Percentiles rank a stretch among this genome's conserved stretches.
Evolutionary conservation across 1,140 invertebrate genomes (phyloP).

Genomic region (Semibalanus balanoides): DNA sequence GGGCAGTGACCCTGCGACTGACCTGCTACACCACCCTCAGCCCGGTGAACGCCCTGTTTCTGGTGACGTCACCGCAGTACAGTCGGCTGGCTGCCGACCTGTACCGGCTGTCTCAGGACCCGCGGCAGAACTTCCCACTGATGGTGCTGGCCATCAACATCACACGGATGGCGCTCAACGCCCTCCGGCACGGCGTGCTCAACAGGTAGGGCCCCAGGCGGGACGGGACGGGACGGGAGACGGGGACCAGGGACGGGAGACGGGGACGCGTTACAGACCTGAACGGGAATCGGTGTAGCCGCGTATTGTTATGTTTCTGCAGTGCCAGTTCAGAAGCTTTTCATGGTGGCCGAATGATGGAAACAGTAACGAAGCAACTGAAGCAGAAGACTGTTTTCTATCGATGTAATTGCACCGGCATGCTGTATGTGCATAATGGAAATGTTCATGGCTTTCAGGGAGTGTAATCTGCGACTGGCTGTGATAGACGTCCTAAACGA

Average conservation of each 20-base stretch:
- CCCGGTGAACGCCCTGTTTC: conserved; percentile 36
- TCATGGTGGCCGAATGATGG: no score
- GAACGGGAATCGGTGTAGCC: no score
- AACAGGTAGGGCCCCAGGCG: conserved; percentile 33
- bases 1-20: conserved; percentile 42
- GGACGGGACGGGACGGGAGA: background rate
- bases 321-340: no score
- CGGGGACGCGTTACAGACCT: no score
- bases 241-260: background rate
- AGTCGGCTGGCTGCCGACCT: conserved; percentile 33
- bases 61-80: conserved; percentile 30
- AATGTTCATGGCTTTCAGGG: conserved; percentile 30
- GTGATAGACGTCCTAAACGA: conserved; percentile 36
- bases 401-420: no score
- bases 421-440: no score
- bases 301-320: no score
- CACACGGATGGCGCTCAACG: conserved; percentile 38
- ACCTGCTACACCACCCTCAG: conserved; percentile 39
- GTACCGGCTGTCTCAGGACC: conserved; percentile 37
- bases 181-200: conserved; percentile 35
- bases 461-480: conserved; percentile 33
- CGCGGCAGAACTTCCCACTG: conserved; percentile 40
- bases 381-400: no score
- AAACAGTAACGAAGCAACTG: no score
- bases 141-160: conserved; percentile 42